Evolutionary conservation across 2,888 invertebrate genomes (phyloP), one percentile per base, ranked within the genome.

Genomic region (Mechanitis mazaeus): DNA sequence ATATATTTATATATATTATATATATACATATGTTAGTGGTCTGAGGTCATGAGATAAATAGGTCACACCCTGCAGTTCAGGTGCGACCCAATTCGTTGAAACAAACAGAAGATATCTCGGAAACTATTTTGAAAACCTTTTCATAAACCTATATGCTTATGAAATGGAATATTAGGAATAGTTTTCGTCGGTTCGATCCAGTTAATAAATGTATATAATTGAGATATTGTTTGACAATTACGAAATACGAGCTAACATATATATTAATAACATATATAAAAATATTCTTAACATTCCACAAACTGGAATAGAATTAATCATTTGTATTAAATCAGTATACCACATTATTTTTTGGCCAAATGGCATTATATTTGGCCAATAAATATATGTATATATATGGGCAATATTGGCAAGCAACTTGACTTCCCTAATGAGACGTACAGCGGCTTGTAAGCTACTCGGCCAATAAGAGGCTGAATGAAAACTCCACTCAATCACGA

Each of bases 51-150:
- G 47, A 42, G 56, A 62, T 57, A 67, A 67, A 61, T 67, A 60
- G 67, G 67, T 63, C 67, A 60, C 57, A 46, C 64, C n/a, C 64
- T 68, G 67, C 67, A 66, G 64, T 58, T 64, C 67, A 64, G 66
- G 60, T 67, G 63, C 59, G 73, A 74, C 69, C 68, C 55, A 64
- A 63, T 65, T 68, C 59, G 56, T 59, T 56, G 54, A 53, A 11
- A 58, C 47, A 62, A 65, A 63, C 64, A 54, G 60, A 68, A 60
- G 65, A 60, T 56, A 64, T 66, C 59, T 62, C 60, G 60, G 54
- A 62, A 64, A 62, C 66, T 64, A 61, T 65, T 61, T 61, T 58
- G 47, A 66, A 64, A 64, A 67, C 66, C 58, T 63, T 56, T 66
- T 60, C 46, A 58, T 56, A 63, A 45, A 38, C 47, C n/a, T 47